phyloP scores from a whole-genome alignment of 2,113 vertebrate species.

The Actenoides hombroni region DNA sequence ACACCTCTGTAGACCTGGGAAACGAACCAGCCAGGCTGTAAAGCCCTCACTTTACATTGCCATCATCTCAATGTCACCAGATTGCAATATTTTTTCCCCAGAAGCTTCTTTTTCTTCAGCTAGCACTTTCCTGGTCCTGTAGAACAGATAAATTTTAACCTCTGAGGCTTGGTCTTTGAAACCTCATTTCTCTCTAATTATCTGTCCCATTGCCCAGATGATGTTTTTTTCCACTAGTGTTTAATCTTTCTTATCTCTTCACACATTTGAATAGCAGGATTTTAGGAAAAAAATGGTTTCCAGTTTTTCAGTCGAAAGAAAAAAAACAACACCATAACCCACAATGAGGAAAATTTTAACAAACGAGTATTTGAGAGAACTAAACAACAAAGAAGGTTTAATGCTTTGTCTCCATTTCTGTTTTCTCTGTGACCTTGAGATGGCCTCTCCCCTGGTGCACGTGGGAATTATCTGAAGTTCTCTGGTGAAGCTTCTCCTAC shows the following conservation, averaged over 20 bases:
- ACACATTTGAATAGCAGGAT: neutral
- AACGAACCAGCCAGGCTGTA: fast-evolving
- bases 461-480: neutral
- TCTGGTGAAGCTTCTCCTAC: neutral
- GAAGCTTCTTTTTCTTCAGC: neutral
- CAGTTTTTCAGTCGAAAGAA: neutral
- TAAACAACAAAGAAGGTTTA: neutral
- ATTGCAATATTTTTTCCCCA: neutral
- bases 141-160: neutral
- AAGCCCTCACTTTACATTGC: neutral
- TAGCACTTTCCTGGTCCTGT: neutral
- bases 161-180: neutral
- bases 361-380: neutral
- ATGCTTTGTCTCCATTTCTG: neutral
- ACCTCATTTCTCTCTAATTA: neutral
- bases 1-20: neutral
- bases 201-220: neutral
- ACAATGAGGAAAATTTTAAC: neutral
- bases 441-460: fast-evolving
- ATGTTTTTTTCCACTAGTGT: neutral
- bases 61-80: neutral
- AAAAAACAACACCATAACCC: neutral
- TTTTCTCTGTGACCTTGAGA: neutral
- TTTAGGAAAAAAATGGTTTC: neutral
- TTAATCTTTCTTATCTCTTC: neutral